phyloP scores from a whole-genome alignment of 2,888 invertebrate species.

The Napeogenes inachia region DNA sequence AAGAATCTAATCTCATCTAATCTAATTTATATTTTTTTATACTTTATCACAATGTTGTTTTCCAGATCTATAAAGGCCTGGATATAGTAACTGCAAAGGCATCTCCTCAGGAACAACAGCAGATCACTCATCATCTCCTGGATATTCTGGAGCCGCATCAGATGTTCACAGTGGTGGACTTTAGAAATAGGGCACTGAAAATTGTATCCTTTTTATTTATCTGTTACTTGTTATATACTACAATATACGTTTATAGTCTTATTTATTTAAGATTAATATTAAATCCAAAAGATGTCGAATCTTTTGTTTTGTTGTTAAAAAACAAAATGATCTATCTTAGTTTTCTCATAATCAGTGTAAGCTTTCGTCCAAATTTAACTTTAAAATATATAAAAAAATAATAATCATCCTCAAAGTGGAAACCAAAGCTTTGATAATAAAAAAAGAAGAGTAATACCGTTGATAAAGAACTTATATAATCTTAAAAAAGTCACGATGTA shows the following conservation, averaged over 20 bases:
- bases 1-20: no score
- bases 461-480: no score
- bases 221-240: no score
- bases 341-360: no score
- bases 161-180: constrained; percentile 90
- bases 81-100: constrained; percentile 97
- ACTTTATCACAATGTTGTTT: constrained; percentile 30
- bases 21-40: no score
- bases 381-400: background rate
- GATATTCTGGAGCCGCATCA: constrained; percentile 78
- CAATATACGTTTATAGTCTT: no score
- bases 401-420: background rate
- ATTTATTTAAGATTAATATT: no score
- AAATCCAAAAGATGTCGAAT: no score
- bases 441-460: background rate
- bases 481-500: constrained; percentile 15
- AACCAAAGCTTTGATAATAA: background rate
- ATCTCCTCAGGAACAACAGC: constrained; percentile 83
- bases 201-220: constrained; percentile 85
- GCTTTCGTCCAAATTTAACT: no score
- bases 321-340: no score
- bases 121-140: constrained; percentile 52
- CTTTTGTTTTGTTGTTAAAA: no score
- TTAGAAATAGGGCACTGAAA: constrained; percentile 86
- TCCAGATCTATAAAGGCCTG: constrained; percentile 94